Conservation (phyloP, 2,797 vertebrate genomes). For the Microctenopoma lineatum region DNA sequence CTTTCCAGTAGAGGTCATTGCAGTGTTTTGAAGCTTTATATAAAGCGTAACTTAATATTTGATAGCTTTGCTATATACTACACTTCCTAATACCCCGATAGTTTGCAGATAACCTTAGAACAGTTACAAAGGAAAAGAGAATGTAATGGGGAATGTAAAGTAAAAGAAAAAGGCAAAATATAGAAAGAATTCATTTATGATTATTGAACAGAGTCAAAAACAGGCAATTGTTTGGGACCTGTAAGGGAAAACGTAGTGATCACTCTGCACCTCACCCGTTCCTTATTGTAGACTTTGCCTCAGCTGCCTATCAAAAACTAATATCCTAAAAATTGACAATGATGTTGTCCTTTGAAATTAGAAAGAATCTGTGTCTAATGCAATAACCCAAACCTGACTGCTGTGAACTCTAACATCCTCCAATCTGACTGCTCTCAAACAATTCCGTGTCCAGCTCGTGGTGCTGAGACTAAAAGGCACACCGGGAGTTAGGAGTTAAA, state of each 20-base stretch:
- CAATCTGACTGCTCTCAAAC: conserved; percentile 41
- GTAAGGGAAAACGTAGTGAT: conserved; percentile 81
- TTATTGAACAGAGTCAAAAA: conserved; percentile 10
- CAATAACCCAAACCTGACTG: conserved; percentile 86
- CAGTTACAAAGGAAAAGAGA: background rate
- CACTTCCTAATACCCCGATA: background rate
- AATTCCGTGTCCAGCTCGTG: conserved; percentile 74
- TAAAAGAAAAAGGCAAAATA: background rate
- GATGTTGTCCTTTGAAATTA: conserved; percentile 92
- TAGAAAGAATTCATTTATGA: conserved; percentile 15
- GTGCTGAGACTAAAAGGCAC: conserved; percentile 73
- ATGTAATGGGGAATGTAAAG: background rate
- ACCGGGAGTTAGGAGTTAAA: conserved; percentile 87
- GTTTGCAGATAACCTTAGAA: conserved; percentile 5
- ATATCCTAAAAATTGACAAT: conserved; percentile 88
- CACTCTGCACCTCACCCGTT: conserved; percentile 22
- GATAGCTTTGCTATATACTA: background rate
- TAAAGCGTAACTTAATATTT: background rate
- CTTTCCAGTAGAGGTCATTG: conserved; percentile 21
- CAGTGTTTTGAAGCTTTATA: conserved; percentile 7
- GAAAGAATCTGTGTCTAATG: conserved; percentile 93
- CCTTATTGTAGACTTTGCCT: conserved; percentile 80
- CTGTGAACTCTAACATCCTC: conserved; percentile 78
- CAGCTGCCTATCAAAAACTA: conserved; percentile 87
- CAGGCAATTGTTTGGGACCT: conserved; percentile 19